phyloP scores from a whole-genome alignment of 2,113 vertebrate species.

The Crotalus viridis region DNA sequence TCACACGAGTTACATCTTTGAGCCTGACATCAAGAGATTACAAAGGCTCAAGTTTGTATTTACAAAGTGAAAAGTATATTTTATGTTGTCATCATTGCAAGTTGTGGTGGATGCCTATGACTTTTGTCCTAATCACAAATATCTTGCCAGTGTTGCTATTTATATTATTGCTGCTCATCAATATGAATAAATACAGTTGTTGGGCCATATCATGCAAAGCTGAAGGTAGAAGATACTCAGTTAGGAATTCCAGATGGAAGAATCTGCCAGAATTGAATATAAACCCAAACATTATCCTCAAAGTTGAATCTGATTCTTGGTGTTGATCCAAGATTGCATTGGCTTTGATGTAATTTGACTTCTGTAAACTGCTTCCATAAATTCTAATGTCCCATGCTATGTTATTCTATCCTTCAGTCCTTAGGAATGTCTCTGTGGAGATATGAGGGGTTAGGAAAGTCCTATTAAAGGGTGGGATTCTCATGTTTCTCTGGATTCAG shows the following conservation, averaged over 20 bases:
- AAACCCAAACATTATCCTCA: not conserved
- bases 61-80: not conserved
- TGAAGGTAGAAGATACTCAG: not conserved
- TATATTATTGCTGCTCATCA: not conserved
- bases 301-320: not conserved
- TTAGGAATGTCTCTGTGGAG: not conserved
- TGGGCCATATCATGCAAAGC: not conserved
- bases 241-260: not conserved
- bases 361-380: not conserved
- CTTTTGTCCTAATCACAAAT: not conserved
- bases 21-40: not conserved
- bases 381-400: not conserved
- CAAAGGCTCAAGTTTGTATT: not conserved
- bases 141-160: not conserved
- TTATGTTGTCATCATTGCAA: not conserved
- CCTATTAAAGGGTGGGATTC: not conserved
- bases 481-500: not conserved
- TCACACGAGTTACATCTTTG: not conserved
- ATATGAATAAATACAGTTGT: not conserved
- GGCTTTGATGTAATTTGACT: not conserved
- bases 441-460: too few species aligned
- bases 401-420: not conserved
- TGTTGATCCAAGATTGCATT: not conserved
- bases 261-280: not conserved
- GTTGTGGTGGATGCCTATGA: not conserved